Base-by-base conservation (phyloP, 2,888 invertebrate species). In the Terebella lapidaria region DNA sequence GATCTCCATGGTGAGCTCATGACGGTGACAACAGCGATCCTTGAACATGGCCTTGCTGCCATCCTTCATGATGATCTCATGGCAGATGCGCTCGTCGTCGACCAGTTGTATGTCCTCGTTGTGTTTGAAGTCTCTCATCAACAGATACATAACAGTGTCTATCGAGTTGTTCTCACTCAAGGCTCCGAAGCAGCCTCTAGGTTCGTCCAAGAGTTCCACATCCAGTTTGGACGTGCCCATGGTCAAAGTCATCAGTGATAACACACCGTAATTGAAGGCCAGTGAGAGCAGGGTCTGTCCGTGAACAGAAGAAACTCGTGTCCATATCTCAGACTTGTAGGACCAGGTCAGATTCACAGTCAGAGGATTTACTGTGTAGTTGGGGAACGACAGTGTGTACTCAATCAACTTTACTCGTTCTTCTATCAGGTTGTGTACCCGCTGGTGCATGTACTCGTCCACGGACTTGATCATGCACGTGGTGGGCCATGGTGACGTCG, bases 261-360 rank as follows among this genome's bases (percentile, higher is more conserved):
- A 60, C 2, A 78, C 72, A 42, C 77, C 77, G 63, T 76, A 77
- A 65, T 79, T 75, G 62, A 79, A 79, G 3, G 78, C 74, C 47
- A 79, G 61, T 52, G 76, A 74, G n/a, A 79, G 68, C 29, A 79
- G 64, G 0, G 78, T 77, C 49, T 75, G 70, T 0, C 79, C 79
- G 58, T 79, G 78, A 22, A 68, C 70, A 3, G 70, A 72, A 15
- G 71, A 64, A 0, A 74, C 75, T 26, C 75, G 51, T 2, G 66
- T 57, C 69, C 69, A 69, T 20, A 29, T 54, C 46, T 62, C 35
- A 27, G 62, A 58, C 26, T 64, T 52, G 60, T 64, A 66, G 26
- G 51, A 47, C 30, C 54, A 35, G 0, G 57, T 54, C 27, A 53
- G 51, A 45, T 60, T 60, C 10, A 57, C 53, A 27, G 57, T 26